Base-by-base conservation (phyloP, 2,888 invertebrate species). In the Bellardia bayeri region DNA sequence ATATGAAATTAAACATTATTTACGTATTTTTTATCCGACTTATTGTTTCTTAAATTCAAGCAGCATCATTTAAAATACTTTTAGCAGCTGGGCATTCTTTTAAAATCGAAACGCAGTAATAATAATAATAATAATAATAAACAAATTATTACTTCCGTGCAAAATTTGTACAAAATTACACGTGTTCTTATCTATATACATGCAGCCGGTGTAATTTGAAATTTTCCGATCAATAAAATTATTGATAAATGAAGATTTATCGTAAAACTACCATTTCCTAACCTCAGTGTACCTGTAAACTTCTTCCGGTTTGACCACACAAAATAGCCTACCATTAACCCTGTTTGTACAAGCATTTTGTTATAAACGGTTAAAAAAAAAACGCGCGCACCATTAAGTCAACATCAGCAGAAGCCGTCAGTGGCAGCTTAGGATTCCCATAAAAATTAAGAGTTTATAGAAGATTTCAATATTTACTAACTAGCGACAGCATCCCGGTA, bases 241-340 rank as follows among this genome's bases (percentile, higher is more conserved):
- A 33, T 49, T 82, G 81, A 66, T 74, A 66, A 74, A 82, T 72
- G 64, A 82, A 3, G 7, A 23, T 13, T 37, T 23, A 33, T 1
- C 42, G 2, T 40, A 11, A 42, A 81, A 45, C 2, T 6, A 23
- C 64, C 14, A 54, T 64, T 81, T 30, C 23, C 4, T 11, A 54
- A 30, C 23, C 42, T n/a, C 8, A 79, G 61, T 33, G 58, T 37
- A 69, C 37, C 68, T 68, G 42, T 51, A 68, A 16, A 16, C 13
- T 51, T 71, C 61, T 82, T 86, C 85, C 85, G 85, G 85, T 51
- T 54, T 78, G 82, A 82, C 71, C 76, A 76, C 81, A 85, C 69
- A 85, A 23, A 61, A 23, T 9, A 61, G 13, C 8, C 37, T 40
- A 8, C 14, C n/a, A 37, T 45, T 81, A 81, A 81, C 85, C 45